Evolutionary conservation across 1,140 invertebrate genomes (phyloP).

Genomic region (Ericerus pela): DNA sequence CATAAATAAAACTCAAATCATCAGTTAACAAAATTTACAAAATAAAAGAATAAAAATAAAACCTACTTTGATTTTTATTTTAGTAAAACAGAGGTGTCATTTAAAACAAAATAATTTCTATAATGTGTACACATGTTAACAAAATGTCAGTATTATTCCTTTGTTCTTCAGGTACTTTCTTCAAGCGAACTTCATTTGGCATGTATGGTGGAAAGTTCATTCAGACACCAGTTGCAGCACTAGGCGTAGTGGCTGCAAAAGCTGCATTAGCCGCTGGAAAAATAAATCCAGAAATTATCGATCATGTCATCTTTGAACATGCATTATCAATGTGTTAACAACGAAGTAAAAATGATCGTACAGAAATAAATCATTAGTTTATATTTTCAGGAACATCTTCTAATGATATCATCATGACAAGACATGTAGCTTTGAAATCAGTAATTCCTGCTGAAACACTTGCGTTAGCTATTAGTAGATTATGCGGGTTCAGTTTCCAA

Average conservation of each 20-base stretch:
- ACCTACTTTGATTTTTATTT: no score
- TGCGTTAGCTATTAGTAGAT: constrained; percentile 67
- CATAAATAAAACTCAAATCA: no score
- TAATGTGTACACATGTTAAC: no score
- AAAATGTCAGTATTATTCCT: no score
- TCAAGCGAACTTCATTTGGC: constrained; percentile 97
- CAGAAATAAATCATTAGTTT: no score
- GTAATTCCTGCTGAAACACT: constrained; percentile 72
- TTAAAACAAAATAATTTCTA: no score
- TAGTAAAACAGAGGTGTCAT: no score
- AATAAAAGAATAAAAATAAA: no score
- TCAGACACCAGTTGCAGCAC: constrained; percentile 65
- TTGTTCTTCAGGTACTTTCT: no score
- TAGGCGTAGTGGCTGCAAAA: constrained; percentile 64
- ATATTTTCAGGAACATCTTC: constrained; percentile 47
- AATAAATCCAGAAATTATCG: constrained; percentile 64
- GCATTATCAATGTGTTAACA: constrained; percentile 63
- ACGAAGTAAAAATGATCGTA: no score
- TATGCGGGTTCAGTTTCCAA: constrained; percentile 94
- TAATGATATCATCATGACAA: constrained; percentile 75
- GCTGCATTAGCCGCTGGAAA: constrained; percentile 70
- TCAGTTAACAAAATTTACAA: no score
- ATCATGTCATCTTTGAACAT: constrained; percentile 78
- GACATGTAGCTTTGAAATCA: constrained; percentile 68
- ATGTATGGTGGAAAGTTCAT: constrained; percentile 84